Evolutionary conservation across 2,888 invertebrate genomes (phyloP).

Genomic region (Aphrophora alni): DNA sequence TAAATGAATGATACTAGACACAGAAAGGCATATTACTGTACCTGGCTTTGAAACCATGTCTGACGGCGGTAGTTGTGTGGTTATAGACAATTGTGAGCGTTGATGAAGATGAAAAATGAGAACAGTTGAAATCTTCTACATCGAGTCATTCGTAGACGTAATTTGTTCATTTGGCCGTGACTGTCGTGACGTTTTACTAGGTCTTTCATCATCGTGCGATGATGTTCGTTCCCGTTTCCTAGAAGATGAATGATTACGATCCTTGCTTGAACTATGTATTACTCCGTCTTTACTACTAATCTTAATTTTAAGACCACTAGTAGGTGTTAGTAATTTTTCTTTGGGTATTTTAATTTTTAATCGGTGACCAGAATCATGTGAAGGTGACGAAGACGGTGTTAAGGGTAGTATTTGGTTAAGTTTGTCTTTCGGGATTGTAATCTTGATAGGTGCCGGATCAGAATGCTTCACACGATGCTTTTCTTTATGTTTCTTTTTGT

Average conservation of each 20-base stretch:
- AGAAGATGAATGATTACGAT: conserved; percentile 20
- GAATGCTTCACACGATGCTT: conserved; percentile 56
- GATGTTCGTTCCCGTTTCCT: conserved; percentile 32
- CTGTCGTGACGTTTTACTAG: conserved; percentile 11
- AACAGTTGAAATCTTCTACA: not conserved
- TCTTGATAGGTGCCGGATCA: conserved; percentile 59
- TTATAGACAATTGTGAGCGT: not conserved
- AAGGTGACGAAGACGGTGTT: conserved; percentile 42
- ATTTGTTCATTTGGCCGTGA: conserved; percentile 20
- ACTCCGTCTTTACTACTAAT: conserved; percentile 73
- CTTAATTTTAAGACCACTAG: conserved; percentile 64
- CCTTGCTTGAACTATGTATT: conserved; percentile 10
- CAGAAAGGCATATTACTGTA: not conserved
- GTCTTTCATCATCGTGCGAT: conserved; percentile 18
- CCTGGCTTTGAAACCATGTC: not conserved
- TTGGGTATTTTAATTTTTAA: conserved; percentile 84
- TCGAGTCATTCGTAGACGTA: not conserved
- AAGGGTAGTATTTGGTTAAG: conserved; percentile 53
- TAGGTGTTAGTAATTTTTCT: conserved; percentile 67
- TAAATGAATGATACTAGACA: not conserved
- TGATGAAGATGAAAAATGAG: not conserved
- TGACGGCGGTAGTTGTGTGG: not conserved
- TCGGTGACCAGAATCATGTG: conserved; percentile 57
- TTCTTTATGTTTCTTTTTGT: conserved; percentile 61
- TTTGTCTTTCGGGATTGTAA: conserved; percentile 68